Percentiles rank a stretch among this genome's conserved stretches.
Evolutionary conservation across 2,888 invertebrate genomes (phyloP).

Genomic region (Bhutanitis thaidina): DNA sequence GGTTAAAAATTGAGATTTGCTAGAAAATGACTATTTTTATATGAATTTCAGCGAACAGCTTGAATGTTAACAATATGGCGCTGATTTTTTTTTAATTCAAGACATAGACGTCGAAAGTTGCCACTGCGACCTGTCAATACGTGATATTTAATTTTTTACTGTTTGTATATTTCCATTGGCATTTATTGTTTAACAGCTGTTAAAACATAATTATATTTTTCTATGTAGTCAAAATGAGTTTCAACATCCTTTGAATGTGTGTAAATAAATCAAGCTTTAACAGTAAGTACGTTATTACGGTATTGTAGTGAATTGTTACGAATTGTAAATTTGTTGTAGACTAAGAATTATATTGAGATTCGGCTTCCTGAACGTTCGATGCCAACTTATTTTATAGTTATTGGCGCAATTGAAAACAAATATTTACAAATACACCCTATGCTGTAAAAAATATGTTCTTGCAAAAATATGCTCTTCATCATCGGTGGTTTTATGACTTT

Average conservation of each 20-base stretch:
- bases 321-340: conserved; percentile 68
- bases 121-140: conserved; percentile 29
- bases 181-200: conserved; percentile 49
- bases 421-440: conserved; percentile 15
- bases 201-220: conserved; percentile 35
- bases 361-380: conserved; percentile 51
- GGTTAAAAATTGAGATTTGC: conserved; percentile 23
- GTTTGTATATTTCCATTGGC: conserved; percentile 46
- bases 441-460: conserved; percentile 3
- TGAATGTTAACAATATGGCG: neutral
- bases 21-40: conserved; percentile 40
- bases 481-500: no score
- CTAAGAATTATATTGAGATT: conserved; percentile 49
- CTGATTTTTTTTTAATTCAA: neutral
- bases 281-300: conserved; percentile 60
- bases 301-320: conserved; percentile 63
- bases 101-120: conserved; percentile 20
- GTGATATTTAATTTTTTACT: conserved; percentile 45
- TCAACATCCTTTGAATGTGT: conserved; percentile 29
- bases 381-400: conserved; percentile 32
- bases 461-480: no score
- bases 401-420: conserved; percentile 1
- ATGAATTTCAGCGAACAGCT: conserved; percentile 26
- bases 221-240: conserved; percentile 32
- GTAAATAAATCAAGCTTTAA: conserved; percentile 67